Conservation (phyloP, 2,888 invertebrate species). For the Pseudanteris insignis region DNA sequence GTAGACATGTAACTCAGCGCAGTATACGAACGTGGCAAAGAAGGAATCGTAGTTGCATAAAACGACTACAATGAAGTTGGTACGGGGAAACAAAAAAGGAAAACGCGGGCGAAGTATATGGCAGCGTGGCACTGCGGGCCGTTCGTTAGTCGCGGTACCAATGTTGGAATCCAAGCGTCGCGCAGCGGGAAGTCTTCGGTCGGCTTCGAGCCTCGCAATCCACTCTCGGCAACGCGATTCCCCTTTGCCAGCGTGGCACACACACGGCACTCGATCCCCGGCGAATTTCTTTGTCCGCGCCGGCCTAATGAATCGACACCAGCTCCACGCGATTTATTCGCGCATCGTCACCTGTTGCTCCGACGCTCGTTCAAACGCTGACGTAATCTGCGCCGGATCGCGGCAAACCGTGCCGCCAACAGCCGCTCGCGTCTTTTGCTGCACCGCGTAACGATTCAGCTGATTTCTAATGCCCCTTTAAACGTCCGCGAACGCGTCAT, state of each 20-base stretch:
- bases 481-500: conserved; percentile 4
- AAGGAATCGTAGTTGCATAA: conserved; percentile 42
- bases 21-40: conserved; percentile 27
- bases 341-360: conserved; percentile 12
- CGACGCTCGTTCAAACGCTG: neutral
- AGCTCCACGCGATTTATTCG: conserved; percentile 13
- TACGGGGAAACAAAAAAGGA: conserved; percentile 40
- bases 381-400: too few relatives aligned
- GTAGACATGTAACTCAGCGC: too few relatives aligned
- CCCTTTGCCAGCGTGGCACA: conserved; percentile 24
- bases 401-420: too few relatives aligned
- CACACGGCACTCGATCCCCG: conserved; percentile 17
- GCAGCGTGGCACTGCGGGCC: conserved; percentile 47
- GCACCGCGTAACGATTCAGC: too few relatives aligned
- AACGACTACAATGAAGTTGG: conserved; percentile 41
- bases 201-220: conserved; percentile 32
- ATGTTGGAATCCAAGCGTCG: conserved; percentile 62
- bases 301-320: conserved; percentile 22
- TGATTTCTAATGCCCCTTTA: conserved; percentile 8
- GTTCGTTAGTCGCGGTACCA: conserved; percentile 62
- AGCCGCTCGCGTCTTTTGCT: too few relatives aligned
- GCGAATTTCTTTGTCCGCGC: conserved; percentile 17
- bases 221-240: conserved; percentile 31
- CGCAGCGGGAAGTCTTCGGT: conserved; percentile 59
- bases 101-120: conserved; percentile 34